Conservation (phyloP, 2,888 invertebrate genomes). For the Mellilla xanthometata region DNA sequence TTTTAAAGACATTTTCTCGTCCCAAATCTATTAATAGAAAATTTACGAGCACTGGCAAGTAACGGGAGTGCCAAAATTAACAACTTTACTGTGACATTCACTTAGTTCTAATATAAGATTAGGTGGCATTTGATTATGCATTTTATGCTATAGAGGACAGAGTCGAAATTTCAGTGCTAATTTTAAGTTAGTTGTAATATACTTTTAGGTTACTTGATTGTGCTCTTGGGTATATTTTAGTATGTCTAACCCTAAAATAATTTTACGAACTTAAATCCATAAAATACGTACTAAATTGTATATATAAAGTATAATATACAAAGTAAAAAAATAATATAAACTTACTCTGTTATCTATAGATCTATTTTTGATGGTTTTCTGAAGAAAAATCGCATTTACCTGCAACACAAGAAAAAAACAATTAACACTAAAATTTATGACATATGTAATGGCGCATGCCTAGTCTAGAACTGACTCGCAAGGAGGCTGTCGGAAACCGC, state of each 20-base stretch:
- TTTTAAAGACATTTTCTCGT: slow-evolving; percentile 3
- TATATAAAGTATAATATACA: background rate
- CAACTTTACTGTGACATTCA: slow-evolving; percentile 16
- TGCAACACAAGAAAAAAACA: no score
- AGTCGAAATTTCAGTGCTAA: slow-evolving; percentile 5
- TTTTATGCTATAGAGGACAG: slow-evolving; percentile 1
- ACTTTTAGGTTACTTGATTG: slow-evolving; percentile 2
- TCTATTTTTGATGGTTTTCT: no score
- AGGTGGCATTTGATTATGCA: background rate
- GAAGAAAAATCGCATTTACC: no score
- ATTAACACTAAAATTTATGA: no score
- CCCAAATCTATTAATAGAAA: slow-evolving; percentile 9
- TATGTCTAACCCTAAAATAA: background rate
- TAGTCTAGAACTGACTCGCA: no score
- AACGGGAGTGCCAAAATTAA: slow-evolving; percentile 31
- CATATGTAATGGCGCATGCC: no score
- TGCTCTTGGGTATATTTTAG: slow-evolving; percentile 18
- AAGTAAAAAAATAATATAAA: no score
- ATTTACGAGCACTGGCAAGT: slow-evolving; percentile 15
- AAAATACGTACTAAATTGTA: background rate
- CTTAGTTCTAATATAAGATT: slow-evolving; percentile 6
- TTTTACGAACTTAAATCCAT: background rate
- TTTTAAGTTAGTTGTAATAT: background rate
- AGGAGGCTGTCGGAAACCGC: no score
- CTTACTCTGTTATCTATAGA: no score